Evolutionary conservation across 2,113 vertebrate species (phyloP).

Genomic region (Anarrhichthys ocellatus): DNA sequence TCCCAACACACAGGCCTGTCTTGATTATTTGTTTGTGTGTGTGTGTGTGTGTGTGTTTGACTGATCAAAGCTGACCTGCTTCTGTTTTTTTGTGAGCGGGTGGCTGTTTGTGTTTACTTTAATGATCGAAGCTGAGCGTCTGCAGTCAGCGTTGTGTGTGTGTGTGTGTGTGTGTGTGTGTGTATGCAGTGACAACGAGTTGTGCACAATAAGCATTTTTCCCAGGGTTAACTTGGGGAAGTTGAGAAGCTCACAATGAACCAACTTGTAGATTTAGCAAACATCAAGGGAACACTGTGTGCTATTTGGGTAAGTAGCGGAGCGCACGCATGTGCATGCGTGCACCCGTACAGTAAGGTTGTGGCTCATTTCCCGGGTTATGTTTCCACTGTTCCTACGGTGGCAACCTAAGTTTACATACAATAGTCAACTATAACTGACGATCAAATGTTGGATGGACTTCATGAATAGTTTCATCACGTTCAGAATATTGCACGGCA

Average conservation of each 20-base stretch:
- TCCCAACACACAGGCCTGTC: slow-evolving; percentile 39
- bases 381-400: too few species aligned
- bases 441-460: neutral
- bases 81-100: slow-evolving; percentile 30
- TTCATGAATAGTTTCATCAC: neutral
- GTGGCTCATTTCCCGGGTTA: neutral
- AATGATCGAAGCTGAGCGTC: slow-evolving; percentile 38
- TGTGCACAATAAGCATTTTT: neutral
- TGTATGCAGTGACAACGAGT: neutral
- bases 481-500: neutral
- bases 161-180: neutral
- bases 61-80: slow-evolving; percentile 63
- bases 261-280: slow-evolving; percentile 3
- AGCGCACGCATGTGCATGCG: too few species aligned
- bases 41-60: slow-evolving; percentile 23
- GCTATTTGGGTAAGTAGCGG: neutral
- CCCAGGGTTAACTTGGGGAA: slow-evolving; percentile 16
- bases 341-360: neutral
- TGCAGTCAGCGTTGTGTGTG: slow-evolving; percentile 10
- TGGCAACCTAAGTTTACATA: too few species aligned
- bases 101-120: slow-evolving; percentile 39
- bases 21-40: slow-evolving; percentile 23
- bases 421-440: too few species aligned
- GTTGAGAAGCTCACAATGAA: slow-evolving; percentile 27
- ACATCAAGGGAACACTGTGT: neutral